phyloP scores from a whole-genome alignment of 2,113 vertebrate species.

The Oncorhynchus kisutch region DNA sequence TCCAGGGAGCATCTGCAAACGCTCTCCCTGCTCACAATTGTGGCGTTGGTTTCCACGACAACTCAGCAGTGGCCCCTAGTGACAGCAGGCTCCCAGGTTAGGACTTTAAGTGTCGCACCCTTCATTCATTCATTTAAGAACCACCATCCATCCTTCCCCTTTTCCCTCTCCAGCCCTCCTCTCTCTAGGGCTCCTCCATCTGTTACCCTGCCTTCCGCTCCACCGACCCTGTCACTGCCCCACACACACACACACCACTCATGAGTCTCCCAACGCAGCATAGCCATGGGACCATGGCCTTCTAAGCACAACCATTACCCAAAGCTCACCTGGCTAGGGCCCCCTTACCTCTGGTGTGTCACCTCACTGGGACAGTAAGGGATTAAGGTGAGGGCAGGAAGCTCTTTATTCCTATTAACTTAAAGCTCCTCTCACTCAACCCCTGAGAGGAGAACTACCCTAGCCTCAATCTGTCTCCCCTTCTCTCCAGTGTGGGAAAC shows the following conservation, averaged over 20 bases:
- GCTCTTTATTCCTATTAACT: conserved; percentile 9
- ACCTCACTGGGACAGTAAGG: no score
- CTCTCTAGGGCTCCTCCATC: conserved; percentile 27
- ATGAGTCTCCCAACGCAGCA: no score
- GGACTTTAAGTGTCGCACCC: background rate
- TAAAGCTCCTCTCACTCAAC: background rate
- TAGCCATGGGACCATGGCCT: no score
- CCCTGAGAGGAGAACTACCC: background rate
- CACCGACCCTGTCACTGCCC: conserved; percentile 9
- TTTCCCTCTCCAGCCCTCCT: background rate
- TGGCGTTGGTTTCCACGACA: conserved; percentile 7
- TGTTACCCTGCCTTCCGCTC: conserved; percentile 24
- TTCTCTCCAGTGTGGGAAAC: background rate
- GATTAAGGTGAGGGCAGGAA: no score
- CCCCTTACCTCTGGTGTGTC: no score
- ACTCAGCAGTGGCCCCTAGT: conserved; percentile 7
- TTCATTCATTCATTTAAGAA: background rate
- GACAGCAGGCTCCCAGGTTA: background rate
- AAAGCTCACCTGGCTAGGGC: no score
- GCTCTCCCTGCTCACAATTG: conserved; percentile 7
- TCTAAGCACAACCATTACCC: no score
- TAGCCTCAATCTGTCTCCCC: background rate
- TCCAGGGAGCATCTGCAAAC: background rate
- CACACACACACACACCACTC: background rate
- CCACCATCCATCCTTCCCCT: background rate